These are phyloP conservation scores for Prionace glauca DNA, from an alignment of 2,797 vertebrate genomes.

Conservation along the genomic window DNA sequence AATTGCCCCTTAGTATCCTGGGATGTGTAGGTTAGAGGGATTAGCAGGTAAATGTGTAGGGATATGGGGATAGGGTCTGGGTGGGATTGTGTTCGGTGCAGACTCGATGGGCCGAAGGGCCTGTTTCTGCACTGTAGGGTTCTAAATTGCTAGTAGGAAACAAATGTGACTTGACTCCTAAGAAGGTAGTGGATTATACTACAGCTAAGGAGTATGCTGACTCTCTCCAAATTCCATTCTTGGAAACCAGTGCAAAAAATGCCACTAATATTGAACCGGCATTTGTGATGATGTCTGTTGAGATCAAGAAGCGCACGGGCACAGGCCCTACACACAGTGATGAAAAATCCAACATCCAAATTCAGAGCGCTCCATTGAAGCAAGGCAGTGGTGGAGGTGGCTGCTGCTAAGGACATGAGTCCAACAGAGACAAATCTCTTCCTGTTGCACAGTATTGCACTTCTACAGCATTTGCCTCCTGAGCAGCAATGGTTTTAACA, in stretches of 20 bases:
- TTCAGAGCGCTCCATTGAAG: constrained; percentile 65
- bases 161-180: no score
- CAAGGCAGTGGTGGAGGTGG: constrained; percentile 51
- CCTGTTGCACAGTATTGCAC: constrained; percentile 15
- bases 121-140: no score
- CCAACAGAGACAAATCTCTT: constrained; percentile 9
- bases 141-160: no score
- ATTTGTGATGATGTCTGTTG: constrained; percentile 61
- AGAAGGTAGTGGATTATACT: no score
- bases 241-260: constrained; percentile 69
- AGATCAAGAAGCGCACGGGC: constrained; percentile 63
- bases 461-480: constrained; percentile 24
- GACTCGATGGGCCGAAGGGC: no score
- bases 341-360: constrained; percentile 50
- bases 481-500: constrained; percentile 30
- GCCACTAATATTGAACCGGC: constrained; percentile 61
- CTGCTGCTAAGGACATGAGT: not conserved
- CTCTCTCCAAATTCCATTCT: constrained; percentile 59
- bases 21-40: no score
- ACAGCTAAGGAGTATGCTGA: constrained; percentile 57
- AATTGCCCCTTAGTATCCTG: no score
- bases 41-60: no score
- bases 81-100: no score
- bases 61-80: no score
- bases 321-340: constrained; percentile 54